Evolutionary conservation across 2,888 invertebrate species (phyloP).

Genomic region (Epiperipatus broadwayi): DNA sequence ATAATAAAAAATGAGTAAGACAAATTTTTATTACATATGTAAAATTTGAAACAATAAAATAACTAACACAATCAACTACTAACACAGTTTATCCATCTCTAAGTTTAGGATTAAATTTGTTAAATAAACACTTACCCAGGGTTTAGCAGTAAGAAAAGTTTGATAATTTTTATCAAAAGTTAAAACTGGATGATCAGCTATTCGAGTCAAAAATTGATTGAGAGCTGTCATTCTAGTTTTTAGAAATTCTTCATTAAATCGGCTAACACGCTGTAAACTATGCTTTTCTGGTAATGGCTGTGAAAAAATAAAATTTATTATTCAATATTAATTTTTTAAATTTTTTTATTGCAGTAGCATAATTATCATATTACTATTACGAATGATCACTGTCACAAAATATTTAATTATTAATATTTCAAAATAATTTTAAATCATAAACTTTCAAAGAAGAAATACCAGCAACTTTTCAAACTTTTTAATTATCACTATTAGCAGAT

Average conservation of each 20-base stretch:
- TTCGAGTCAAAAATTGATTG: conserved; percentile 42
- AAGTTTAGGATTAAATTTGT: no score
- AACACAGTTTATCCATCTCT: no score
- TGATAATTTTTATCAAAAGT: conserved; percentile 44
- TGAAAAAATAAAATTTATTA: conserved; percentile 21
- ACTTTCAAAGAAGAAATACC: no score
- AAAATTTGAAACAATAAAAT: no score
- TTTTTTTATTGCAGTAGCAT: no score
- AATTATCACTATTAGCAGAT: no score
- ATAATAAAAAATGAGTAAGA: conserved; percentile 1
- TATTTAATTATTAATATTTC: background rate
- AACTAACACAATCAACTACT: no score
- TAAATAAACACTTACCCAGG: conserved; percentile 35
- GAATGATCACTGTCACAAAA: no score
- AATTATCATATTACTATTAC: no score
- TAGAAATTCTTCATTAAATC: conserved; percentile 50
- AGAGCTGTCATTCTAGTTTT: conserved; percentile 43
- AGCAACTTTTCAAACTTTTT: no score
- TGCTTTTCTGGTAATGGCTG: conserved; percentile 51
- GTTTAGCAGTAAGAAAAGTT: conserved; percentile 44
- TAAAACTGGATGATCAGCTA: conserved; percentile 47
- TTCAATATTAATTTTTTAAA: no score
- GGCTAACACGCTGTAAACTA: conserved; percentile 43
- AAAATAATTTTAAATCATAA: conserved; percentile 11
- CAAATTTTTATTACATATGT: background rate